phyloP scores from a whole-genome alignment of 2,113 vertebrate species.

The Rhabdomys dilectus region DNA sequence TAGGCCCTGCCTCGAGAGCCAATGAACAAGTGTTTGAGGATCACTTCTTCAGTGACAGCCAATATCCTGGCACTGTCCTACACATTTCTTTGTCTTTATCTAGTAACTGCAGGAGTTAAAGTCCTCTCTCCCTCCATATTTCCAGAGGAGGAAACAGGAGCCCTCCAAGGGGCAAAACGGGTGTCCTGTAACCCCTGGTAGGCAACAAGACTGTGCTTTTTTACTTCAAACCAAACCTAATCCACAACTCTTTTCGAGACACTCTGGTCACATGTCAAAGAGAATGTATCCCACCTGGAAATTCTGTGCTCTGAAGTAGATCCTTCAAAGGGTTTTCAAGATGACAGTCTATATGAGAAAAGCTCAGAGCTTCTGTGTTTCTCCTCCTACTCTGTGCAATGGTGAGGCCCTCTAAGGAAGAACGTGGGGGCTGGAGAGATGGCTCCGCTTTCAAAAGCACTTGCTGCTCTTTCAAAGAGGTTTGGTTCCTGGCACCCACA shows the following conservation, averaged over 20 bases:
- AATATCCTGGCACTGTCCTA: not conserved
- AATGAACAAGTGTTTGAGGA: not conserved
- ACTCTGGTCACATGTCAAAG: not conserved
- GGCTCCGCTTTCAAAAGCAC: not conserved
- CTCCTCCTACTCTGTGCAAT: not conserved
- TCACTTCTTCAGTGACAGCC: not conserved
- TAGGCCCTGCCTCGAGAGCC: not conserved
- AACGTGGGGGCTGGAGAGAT: no score
- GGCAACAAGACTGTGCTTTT: not conserved
- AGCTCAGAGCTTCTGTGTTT: not conserved
- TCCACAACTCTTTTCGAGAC: not conserved
- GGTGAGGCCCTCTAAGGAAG: not conserved
- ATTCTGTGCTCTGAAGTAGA: not conserved
- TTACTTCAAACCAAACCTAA: not conserved
- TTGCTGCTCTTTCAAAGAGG: not conserved
- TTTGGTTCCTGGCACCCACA: not conserved
- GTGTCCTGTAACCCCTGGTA: not conserved
- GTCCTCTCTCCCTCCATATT: not conserved
- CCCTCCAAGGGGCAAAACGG: not conserved
- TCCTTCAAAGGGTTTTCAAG: not conserved
- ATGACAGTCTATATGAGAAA: not conserved
- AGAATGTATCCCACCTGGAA: not conserved
- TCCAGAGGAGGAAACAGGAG: constrained; percentile 1
- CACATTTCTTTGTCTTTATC: not conserved
- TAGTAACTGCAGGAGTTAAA: not conserved